Evolutionary conservation across 2,113 vertebrate genomes (phyloP), one percentile per base, ranked within the genome.

Genomic region (Platichthys flesus): DNA sequence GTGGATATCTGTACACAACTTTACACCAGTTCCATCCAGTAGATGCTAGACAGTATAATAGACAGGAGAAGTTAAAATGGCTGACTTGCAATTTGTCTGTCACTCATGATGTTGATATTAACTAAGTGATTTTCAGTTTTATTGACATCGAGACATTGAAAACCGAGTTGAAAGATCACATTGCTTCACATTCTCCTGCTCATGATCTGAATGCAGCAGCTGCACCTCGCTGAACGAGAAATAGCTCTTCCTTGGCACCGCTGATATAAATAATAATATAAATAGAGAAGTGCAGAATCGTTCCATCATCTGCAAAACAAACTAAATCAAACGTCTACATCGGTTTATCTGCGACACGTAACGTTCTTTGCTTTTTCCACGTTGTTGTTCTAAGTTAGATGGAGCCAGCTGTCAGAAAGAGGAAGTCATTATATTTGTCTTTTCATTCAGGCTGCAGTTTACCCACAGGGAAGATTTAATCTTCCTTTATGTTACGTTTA

Each of bases 301-400:
- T 68, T 26, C 24, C 8, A 51, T 73, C 59, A 67, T 58, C 61
- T 73, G 77, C 71, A 83, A 67, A 66, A 8, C 74, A 83, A 81
- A 80, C 42, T 67, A 37, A 49, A 47, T 72, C 73, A 79, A 78
- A 85, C 3, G 3, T 67, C 35, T 3, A 51, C 58, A 74, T 70
- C 67, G 76, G 70, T 40, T 52, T 56, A 37, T 37, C 35, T 37
- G 8, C 9, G 42, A 13, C 5, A 16, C 40, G n/a, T 12, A 47
- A 35, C 28, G 31, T n/a, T 2, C 49, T 81, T 49, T 18, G 52
- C 35, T 21, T 47, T 0, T 0, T 6, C 16, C 14, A 23, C 28
- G 52, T 31, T 31, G 18, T 28, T 68, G 20, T 9, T 54, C 18
- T 21, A 54, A 54, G 15, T 45, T 45, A 45, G 15, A 14, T 31